Evolutionary conservation across 2,797 vertebrate species (phyloP).

Genomic region (Oreortyx pictus): DNA sequence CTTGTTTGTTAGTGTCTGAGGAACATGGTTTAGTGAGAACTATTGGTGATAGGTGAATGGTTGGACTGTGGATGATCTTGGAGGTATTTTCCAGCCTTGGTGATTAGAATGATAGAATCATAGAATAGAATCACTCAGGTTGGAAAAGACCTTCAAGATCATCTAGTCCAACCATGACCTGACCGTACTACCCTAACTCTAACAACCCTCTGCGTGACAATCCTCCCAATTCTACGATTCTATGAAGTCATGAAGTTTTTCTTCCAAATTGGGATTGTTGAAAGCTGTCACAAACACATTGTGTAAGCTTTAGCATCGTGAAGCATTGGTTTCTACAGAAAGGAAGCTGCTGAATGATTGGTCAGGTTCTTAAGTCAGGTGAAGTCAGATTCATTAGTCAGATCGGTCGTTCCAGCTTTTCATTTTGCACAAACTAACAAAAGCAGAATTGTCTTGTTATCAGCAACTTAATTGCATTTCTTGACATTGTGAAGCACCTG

Average conservation of each 20-base stretch:
- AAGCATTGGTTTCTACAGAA: not conserved
- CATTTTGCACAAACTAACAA: not conserved
- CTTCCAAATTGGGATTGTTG: not conserved
- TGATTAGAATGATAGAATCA: no score
- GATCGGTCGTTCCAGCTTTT: not conserved
- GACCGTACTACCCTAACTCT: no score
- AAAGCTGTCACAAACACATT: not conserved
- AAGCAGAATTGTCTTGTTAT: not conserved
- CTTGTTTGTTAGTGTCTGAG: not conserved
- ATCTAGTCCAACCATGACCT: no score
- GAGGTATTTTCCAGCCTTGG: no score
- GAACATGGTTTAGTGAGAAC: no score
- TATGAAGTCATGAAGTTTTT: constrained; percentile 10
- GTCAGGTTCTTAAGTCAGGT: not conserved
- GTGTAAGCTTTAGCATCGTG: not conserved
- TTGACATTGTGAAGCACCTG: not conserved
- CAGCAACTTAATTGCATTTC: not conserved
- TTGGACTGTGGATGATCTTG: no score
- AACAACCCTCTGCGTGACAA: no score
- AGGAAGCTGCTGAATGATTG: not conserved
- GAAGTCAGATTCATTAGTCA: no score
- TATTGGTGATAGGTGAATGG: no score
- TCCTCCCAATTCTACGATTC: no score
- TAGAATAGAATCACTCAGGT: no score
- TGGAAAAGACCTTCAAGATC: no score